phyloP scores from a whole-genome alignment of 2,797 vertebrate genomes.

The Manis javanica region DNA sequence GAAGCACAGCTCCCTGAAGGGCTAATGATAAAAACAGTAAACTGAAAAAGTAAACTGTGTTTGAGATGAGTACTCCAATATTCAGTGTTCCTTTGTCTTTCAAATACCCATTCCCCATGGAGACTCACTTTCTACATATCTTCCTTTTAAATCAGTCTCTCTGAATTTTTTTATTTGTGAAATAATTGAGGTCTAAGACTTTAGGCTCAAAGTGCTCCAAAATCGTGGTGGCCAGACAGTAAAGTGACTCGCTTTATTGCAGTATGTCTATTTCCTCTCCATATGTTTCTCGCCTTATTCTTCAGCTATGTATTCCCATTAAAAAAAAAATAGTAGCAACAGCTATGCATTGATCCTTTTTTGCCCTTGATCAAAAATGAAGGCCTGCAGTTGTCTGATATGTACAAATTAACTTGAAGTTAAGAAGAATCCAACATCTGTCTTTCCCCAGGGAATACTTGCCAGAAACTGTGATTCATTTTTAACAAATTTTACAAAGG shows the following conservation, averaged over 20 bases:
- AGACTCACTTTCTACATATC: background rate
- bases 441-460: background rate
- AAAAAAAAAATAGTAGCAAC: background rate
- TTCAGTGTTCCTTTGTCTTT: background rate
- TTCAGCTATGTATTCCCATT: background rate
- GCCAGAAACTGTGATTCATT: background rate
- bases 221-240: background rate
- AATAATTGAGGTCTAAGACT: conserved; percentile 7
- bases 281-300: background rate
- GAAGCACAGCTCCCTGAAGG: background rate
- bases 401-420: conserved; percentile 38
- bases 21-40: background rate
- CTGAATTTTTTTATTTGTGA: background rate
- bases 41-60: background rate
- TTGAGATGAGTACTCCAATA: background rate
- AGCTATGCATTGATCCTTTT: background rate
- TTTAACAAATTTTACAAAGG: conserved; percentile 47
- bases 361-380: conserved; percentile 44
- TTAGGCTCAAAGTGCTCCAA: background rate
- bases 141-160: background rate
- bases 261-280: background rate
- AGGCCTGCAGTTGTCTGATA: background rate
- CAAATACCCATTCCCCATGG: background rate
- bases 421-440: conserved; percentile 23
- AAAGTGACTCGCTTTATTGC: background rate